Percentiles rank a stretch among this genome's conserved stretches.
phyloP scores from a whole-genome alignment of 2,888 invertebrate genomes.

The Thereva unica region DNA sequence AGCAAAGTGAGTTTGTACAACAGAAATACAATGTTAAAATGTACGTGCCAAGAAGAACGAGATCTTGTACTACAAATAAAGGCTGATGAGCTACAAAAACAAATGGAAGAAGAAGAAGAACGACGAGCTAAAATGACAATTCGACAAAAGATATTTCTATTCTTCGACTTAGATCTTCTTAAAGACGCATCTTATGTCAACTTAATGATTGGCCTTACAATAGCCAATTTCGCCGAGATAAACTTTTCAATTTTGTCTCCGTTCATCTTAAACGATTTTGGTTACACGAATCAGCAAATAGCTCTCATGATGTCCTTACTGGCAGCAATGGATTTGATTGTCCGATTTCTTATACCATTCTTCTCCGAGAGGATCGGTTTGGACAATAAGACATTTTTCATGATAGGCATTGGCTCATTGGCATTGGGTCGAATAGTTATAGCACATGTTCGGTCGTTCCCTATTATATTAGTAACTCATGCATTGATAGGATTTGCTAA shows the following conservation, averaged over 20 bases:
- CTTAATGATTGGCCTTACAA: constrained; percentile 70
- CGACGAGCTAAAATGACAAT: constrained; percentile 52
- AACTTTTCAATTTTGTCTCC: constrained; percentile 76
- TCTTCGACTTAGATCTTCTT: constrained; percentile 72
- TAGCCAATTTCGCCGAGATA: constrained; percentile 72
- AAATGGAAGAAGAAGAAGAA: constrained; percentile 50
- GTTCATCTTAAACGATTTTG: constrained; percentile 71
- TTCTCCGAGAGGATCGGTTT: constrained; percentile 70
- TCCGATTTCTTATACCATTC: constrained; percentile 70
- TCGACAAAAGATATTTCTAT: constrained; percentile 64
- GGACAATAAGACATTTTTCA: constrained; percentile 72
- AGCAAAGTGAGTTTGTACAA: constrained; percentile 51
- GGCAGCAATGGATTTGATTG: constrained; percentile 67
- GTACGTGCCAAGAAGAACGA: constrained; percentile 49
- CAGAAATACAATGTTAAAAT: constrained; percentile 53
- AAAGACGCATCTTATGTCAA: constrained; percentile 72
- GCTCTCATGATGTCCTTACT: constrained; percentile 72
- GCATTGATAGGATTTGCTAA: constrained; percentile 72
- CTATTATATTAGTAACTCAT: constrained; percentile 63
- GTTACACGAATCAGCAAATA: constrained; percentile 62
- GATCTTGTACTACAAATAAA: constrained; percentile 54
- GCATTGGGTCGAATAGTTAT: constrained; percentile 65
- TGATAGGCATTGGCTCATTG: constrained; percentile 70
- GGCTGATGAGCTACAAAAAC: constrained; percentile 49
- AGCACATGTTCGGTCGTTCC: constrained; percentile 65